Base-by-base conservation (phyloP, 2,113 vertebrate genomes). In the Dryoscopus gambensis region DNA sequence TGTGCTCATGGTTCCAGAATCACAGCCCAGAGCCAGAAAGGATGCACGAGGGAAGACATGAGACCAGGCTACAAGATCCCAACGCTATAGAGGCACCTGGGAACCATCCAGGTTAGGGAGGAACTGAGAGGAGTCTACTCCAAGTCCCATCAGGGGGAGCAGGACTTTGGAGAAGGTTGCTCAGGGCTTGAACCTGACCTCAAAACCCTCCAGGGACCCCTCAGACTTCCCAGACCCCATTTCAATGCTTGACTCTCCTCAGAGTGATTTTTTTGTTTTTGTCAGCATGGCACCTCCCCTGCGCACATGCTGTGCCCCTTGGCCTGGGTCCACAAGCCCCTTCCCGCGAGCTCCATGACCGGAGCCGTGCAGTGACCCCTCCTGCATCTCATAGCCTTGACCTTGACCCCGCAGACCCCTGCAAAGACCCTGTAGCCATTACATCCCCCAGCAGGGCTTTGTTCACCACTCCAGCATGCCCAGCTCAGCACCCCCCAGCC, bases 331-430 rank as follows among this genome's bases (percentile, higher is more conserved):
- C 14, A 22, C 56, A 30, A 7, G 20, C 13, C 6, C 31, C 13
- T 65, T 53, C 24, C 19, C 0, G 0, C 5, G 22, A 90, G 4
- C 28, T 40, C 15, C 24, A 16, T 5, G 3, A 7, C 5, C 0
- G 0, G 6, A 19, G 6, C 40, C 20, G 8, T 16, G n/a, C 21
- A 31, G 13, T 4, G 5, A 47, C 5, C 3, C 5, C 24, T 49
- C 7, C 30, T 18, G n/a, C 33, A 25, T 6, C n/a, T 39, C 52
- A 42, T 1, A 27, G 13, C 49, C 69, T 16, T 19, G 37, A 15
- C 20, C 31, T 20, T 24, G 31, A 28, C 35, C 10, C 28, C 1
- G 1, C 39, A 68, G 59, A 47, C 7, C 16, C 67, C 25, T 5
- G 9, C 39, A 28, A 59, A 33, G 24, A 15, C 30, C 46, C 22